Percentiles rank a stretch among this genome's conserved stretches.
These are phyloP conservation scores for Trachythela sp. DNA, from an alignment of 64 coral and sea anemone genomes.

Conservation along the genomic window DNA sequence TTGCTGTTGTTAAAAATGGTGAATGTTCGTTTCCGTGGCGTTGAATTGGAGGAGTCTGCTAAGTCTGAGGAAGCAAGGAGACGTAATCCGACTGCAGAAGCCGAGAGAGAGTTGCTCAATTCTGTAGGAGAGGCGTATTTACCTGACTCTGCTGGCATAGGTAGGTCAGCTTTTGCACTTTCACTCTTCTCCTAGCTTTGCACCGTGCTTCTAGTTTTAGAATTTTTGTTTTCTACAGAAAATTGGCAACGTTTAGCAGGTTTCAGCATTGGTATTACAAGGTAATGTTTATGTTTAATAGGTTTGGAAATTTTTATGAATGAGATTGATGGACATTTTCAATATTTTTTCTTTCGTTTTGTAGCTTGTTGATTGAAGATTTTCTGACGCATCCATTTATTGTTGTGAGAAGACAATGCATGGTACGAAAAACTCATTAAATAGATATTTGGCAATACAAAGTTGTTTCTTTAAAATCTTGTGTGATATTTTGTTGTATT, in stretches of 20 bases:
- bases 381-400: constrained; percentile 7
- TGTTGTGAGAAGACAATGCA: constrained; percentile 11
- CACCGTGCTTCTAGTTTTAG: not conserved
- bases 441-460: not conserved
- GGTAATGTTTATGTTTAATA: not conserved
- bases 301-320: not conserved
- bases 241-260: constrained; percentile 20
- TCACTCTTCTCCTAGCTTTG: not conserved
- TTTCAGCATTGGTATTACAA: constrained; percentile 14
- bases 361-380: constrained; percentile 3
- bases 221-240: not conserved
- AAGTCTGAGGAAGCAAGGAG: not conserved
- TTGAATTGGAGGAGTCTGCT: not conserved
- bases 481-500: not conserved
- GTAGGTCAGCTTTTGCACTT: not conserved
- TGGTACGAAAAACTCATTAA: not conserved
- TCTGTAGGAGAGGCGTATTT: not conserved
- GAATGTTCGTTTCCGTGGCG: not conserved
- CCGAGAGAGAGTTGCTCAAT: not conserved
- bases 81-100: not conserved
- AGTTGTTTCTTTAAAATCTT: not conserved
- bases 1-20: not conserved
- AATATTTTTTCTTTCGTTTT: not conserved
- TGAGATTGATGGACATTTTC: not conserved
- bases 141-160: not conserved